Base-by-base conservation (phyloP, 2,113 vertebrate species). In the Triplophysa rosa region DNA sequence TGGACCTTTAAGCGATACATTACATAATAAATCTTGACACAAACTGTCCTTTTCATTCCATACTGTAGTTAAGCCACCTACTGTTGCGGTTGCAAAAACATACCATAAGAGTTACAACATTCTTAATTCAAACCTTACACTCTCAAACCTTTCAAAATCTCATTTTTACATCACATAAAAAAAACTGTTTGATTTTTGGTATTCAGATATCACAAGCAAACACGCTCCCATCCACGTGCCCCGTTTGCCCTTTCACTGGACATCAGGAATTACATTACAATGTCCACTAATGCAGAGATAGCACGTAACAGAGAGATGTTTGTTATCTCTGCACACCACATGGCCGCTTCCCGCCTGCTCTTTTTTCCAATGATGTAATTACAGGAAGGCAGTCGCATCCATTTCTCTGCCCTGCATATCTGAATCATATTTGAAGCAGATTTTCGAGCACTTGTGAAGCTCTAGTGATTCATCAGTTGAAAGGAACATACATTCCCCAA, bases 291-390 rank as follows among this genome's bases (percentile, higher is more conserved):
- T 64, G 33, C 62, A 80, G 26, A 58, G 49, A 71, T 16, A 66
- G 26, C n/a, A 71, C 2, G 6, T 29, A 80, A 47, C 47, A 68
- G 21, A 77, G 21, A 23, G 74, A 64, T 67, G 62, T 66, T 77
- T 52, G 33, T 75, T 72, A 64, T 80, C 62, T 67, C 68, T 26
- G 3, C 42, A 21, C n/a, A 59, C n/a, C 79, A 80, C 79, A 61
- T 80, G 70, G 62, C 49, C 52, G 14, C 66, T 69, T 83, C 19
- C 63, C 9, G 45, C 56, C 68, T 59, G 75, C 62, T 69, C 79
- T 78, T 73, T 71, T 63, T 78, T 67, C 75, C 67, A 59, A 68
- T 73, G 75, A 76, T 63, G 56, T 78, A 74, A 78, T 78, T 59
- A 78, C 56, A 81, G 42, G 5, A 13, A 40, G 64, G 24, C 52